Conservation (phyloP, 2,888 invertebrate species). For the Iphiclides podalirius region DNA sequence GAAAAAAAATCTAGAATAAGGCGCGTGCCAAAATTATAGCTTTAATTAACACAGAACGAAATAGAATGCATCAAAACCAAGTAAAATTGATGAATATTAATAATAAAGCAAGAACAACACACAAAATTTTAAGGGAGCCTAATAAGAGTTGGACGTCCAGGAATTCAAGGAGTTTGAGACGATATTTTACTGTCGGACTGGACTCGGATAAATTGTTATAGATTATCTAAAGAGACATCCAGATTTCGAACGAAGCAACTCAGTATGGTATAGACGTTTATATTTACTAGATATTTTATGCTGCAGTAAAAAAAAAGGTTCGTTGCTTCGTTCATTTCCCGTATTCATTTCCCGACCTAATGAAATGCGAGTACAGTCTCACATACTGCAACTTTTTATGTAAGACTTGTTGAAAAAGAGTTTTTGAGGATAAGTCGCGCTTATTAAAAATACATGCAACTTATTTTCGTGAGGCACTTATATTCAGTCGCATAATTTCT, state of each 20-base stretch:
- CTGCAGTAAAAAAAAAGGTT: constrained; percentile 43
- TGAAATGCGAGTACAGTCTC: constrained; percentile 61
- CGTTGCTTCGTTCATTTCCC: constrained; percentile 48
- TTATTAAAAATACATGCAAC: constrained; percentile 60
- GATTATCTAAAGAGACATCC: constrained; percentile 50
- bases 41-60: no score
- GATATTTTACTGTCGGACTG: no score
- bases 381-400: constrained; percentile 58
- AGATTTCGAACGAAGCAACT: constrained; percentile 45
- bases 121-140: no score
- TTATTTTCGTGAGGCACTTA: constrained; percentile 30
- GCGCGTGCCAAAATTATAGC: no score
- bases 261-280: constrained; percentile 41
- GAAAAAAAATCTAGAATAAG: no score
- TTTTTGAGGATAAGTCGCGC: constrained; percentile 51
- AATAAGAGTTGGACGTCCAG: no score
- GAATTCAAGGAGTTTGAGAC: no score
- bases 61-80: no score
- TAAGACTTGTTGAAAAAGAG: constrained; percentile 43
- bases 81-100: no score
- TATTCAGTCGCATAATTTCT: background rate
- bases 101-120: no score
- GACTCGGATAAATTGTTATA: no score
- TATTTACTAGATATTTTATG: constrained; percentile 38
- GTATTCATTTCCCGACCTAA: constrained; percentile 62